Evolutionary conservation across 2,888 invertebrate species (phyloP).

Genomic region (Sminthurides aquaticus): DNA sequence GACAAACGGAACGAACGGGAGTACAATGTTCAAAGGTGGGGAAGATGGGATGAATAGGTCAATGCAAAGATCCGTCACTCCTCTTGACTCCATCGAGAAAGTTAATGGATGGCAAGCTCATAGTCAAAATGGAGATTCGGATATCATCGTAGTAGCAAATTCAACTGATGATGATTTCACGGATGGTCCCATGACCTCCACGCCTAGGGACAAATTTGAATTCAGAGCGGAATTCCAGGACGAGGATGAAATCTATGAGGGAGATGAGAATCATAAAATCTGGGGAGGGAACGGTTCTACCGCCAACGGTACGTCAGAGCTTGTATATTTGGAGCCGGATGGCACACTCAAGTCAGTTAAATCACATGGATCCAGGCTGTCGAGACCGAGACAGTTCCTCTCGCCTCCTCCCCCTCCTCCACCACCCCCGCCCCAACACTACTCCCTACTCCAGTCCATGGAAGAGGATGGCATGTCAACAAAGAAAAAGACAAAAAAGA

Average conservation of each 20-base stretch:
- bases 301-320: slow-evolving; percentile 53
- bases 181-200: slow-evolving; percentile 40
- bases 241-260: slow-evolving; percentile 76
- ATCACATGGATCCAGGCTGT: slow-evolving; percentile 47
- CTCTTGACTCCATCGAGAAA: slow-evolving; percentile 48
- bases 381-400: slow-evolving; percentile 72
- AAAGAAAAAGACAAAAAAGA: slow-evolving; percentile 53
- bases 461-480: slow-evolving; percentile 54
- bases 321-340: slow-evolving; percentile 61
- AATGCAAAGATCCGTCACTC: slow-evolving; percentile 40
- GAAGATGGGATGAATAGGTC: slow-evolving; percentile 22
- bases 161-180: slow-evolving; percentile 48
- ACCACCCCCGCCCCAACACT: slow-evolving; percentile 59
- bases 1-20: slow-evolving; percentile 36
- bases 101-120: slow-evolving; percentile 57
- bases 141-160: slow-evolving; percentile 47
- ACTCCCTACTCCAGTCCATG: slow-evolving; percentile 48
- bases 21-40: slow-evolving; percentile 33
- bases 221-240: slow-evolving; percentile 51
- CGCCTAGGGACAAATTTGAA: slow-evolving; percentile 41
- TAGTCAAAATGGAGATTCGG: slow-evolving; percentile 43
- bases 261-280: slow-evolving; percentile 88
- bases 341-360: slow-evolving; percentile 52
- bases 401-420: slow-evolving; percentile 74
- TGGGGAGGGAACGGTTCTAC: slow-evolving; percentile 66